Base-by-base conservation (phyloP, 92 coral and sea anemone species). In the Phymanthus crucifer region DNA sequence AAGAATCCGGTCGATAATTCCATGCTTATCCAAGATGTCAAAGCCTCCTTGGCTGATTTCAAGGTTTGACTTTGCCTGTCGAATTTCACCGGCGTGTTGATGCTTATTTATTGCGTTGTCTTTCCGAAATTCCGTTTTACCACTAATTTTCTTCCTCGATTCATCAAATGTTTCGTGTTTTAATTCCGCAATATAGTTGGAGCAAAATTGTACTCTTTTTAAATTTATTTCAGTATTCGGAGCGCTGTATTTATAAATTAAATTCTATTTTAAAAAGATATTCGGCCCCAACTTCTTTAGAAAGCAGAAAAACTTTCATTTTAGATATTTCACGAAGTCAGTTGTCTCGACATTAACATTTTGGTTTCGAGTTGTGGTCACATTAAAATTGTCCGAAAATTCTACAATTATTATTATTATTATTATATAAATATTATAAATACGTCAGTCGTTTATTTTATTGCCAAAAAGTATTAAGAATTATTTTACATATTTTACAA, bases 1-100 rank as follows among this genome's bases (percentile, higher is more conserved):
- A 82, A 85, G 46, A 81, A 85, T 32, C 86, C 99, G 10, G 71
- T 73, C 13, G 87, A 84, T 33, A 88, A 93, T 72, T 71, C 84
- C 19, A 78, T 73, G 38, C 89, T 87, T 48, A 95, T 95, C 69
- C 83, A 80, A 27, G 93, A 93, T 72, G 89, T 95, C 47, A 95
- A 95, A 80, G 95, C 89, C 9, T 92, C 98, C 0, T 79, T 95
- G 80, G 68, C 90, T 38, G 97, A 95, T 90, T 95, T 95, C 80
- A 93, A 90, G 82, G 89, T 86, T 74, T 95, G 89, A 84, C 45
- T 68, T 11, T 40, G 13, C 11, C 14, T 16, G 32, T 17, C 32
- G n/a, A n/a, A n/a, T n/a, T n/a, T n/a, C 24, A 26, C 2, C 7
- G 11, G 4, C 2, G 21, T 35, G 6, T 24, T 47, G 47, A 36